Evolutionary conservation across 2,113 vertebrate species (phyloP), one percentile per base, ranked within the genome.

Genomic region (Cyprinodon tularosa): DNA sequence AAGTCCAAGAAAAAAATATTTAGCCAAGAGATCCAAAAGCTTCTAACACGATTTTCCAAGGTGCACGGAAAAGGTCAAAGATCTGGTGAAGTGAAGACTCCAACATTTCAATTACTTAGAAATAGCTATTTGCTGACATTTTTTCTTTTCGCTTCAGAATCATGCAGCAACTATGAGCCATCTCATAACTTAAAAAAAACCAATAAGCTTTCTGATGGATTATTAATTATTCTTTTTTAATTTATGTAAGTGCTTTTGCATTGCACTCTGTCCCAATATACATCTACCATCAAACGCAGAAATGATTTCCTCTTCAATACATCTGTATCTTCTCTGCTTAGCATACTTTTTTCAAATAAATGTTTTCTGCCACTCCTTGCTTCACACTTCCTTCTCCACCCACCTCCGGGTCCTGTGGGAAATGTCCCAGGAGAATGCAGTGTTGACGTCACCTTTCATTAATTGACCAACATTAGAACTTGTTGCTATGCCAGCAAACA

Each of bases 401-500:
- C 63, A 80, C 79, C 62, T 75, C n/a, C 70, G 44, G 62, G 80
- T 80, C 61, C 76, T n/a, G 50, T 69, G 70, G 84, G 80, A 89
- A 62, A 76, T 48, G 67, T 87, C 85, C 84, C 85, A 78, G 9
- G 74, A 84, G 85, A 50, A 22, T 36, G 2, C 1, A 4, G 39
- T 1, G 69, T 38, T 84, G 86, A 88, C 81, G 81, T 90, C 88
- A 84, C 63, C 75, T 45, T 68, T 71, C 74, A 84, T 59, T 59
- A 67, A 71, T 73, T 72, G 69, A 39, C 83, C 66, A 82, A 79
- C 65, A 60, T n/a, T 61, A 66, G 72, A 73, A 81, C 82, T 82
- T 84, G 85, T 88, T 87, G 88, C 82, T 68, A 66, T 85, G 84
- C 85, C 81, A 68, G 82, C 87, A 79, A 81, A 77, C 80, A 84